phyloP scores from a whole-genome alignment of 2,113 vertebrate genomes.

The Tretioscincus oriximinensis region DNA sequence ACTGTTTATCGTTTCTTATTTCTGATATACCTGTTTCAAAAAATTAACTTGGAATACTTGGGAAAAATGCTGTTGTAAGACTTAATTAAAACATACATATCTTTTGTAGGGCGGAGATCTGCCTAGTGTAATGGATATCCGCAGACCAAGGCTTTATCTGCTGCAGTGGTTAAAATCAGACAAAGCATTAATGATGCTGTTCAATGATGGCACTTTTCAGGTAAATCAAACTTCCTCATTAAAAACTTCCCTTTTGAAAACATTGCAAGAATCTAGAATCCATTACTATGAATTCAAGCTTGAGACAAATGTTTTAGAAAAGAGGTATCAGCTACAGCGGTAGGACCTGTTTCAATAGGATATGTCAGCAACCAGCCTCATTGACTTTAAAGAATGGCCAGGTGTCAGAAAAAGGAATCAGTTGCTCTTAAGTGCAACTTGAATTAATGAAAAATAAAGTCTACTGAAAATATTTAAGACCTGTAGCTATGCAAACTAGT shows the following conservation, averaged over 20 bases:
- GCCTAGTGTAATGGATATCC: slow-evolving; percentile 81
- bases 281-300: background rate
- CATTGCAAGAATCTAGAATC: background rate
- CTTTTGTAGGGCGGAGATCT: slow-evolving; percentile 88
- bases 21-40: too few species aligned
- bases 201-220: slow-evolving; percentile 98
- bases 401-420: background rate
- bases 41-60: too few species aligned
- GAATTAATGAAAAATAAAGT: background rate
- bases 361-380: background rate
- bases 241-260: background rate
- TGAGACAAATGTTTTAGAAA: background rate
- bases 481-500: background rate
- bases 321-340: background rate
- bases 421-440: background rate
- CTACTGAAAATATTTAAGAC: too few species aligned
- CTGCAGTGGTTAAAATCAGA: slow-evolving; percentile 98
- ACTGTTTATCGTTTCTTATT: too few species aligned
- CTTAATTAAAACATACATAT: background rate
- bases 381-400: background rate
- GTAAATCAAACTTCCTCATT: slow-evolving; percentile 64
- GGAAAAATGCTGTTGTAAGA: background rate
- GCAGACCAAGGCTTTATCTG: slow-evolving; percentile 90
- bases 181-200: slow-evolving; percentile 97
- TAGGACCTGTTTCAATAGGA: background rate